Evolutionary conservation across 2,888 invertebrate species (phyloP), one percentile per base, ranked within the genome.

Genomic region (Latrodectus hesperus): DNA sequence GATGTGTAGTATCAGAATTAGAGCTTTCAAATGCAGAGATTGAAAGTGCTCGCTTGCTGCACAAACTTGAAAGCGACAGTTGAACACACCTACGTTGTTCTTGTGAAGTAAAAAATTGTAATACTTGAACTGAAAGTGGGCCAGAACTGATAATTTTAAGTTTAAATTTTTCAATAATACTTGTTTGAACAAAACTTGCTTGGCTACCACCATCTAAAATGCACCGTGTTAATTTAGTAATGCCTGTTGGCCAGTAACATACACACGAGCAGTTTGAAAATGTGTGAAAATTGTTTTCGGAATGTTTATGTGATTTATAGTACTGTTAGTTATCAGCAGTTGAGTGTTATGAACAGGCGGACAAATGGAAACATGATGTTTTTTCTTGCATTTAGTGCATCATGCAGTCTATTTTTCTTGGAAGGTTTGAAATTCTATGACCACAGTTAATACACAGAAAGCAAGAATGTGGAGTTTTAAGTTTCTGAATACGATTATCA

Each of bases 41-140:
- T n/a, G 67, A 67, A 67, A 67, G 0, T n/a, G 67, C 14, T 12
- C 1, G 14, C 9, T 67, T 16, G 16, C 17, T 67, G 3, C 67
- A 67, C 67, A 67, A 67, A 67, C 67, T 67, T 67, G 67, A 67
- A 67, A 67, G 67, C 4, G 67, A 67, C 14, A 67, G 67, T 67
- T 67, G 67, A 12, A 67, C 67, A 67, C 67, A 67, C 4, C 67
- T 12, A n/a, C 5, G 22, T 22, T 22, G 22, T 22, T 22, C 22
- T 22, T 22, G 22, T 22, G 22, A 22, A 22, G 1, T 22, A 22
- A 22, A 22, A 22, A 1, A 22, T 22, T 22, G 1, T 1, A 22
- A 22, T n/a, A n/a, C n/a, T n/a, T n/a, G n/a, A 22, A 1, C 0
- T 22, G 0, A 22, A 22, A 22, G 22, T 22, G 22, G 1, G 22